Evolutionary conservation across 2,113 vertebrate species (phyloP), one percentile per base, ranked within the genome.

Genomic region (Pycnonotus jocosus): DNA sequence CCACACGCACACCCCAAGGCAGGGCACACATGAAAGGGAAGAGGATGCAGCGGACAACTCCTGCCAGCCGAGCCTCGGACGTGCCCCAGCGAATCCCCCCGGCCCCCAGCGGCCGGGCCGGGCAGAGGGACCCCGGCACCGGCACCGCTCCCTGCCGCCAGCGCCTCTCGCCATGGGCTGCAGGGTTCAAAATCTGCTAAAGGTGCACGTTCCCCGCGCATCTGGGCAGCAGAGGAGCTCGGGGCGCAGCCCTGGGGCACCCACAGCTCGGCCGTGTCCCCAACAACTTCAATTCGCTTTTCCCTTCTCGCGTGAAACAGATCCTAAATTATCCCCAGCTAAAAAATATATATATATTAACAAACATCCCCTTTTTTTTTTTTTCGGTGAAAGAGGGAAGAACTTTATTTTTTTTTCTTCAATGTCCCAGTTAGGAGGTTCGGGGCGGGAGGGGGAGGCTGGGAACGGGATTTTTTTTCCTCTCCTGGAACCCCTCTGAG

Each of bases 1-100:
- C 94, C 77, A 12, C 69, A 22, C 77, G 57, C 87, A 60, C 69
- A 88, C 80, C 85, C 73, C 78, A 51, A 68, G 85, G 86, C 94
- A 58, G 87, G 90, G 83, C 68, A 73, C 1, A 62, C 68, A 90
- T 50, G 90, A 89, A 81, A 95, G 79, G 40, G 37, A 76, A 81
- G 69, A 50, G 20, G 25, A 60, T 53, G 40, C 66, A 37, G 25
- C 16, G 28, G 70, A 35, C 56, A 70, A 42, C 25, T 86, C 71
- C 54, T 22, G 62, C 31, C 88, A 66, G 58, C 18, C 58, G 40
- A 90, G 62, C 42, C 47, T 40, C 19, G 10, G 56, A 12, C 30
- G 24, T 45, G 40, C 48, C 71, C 69, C 1, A 58, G 56, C 5
- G 48, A 84, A 81, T 15, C 4, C 20, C 8, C 31, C 62, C 22